Percentiles rank a stretch among this genome's conserved stretches.
Evolutionary conservation across 2,113 vertebrate genomes (phyloP).

Genomic region (Drymodes brunneopygia): DNA sequence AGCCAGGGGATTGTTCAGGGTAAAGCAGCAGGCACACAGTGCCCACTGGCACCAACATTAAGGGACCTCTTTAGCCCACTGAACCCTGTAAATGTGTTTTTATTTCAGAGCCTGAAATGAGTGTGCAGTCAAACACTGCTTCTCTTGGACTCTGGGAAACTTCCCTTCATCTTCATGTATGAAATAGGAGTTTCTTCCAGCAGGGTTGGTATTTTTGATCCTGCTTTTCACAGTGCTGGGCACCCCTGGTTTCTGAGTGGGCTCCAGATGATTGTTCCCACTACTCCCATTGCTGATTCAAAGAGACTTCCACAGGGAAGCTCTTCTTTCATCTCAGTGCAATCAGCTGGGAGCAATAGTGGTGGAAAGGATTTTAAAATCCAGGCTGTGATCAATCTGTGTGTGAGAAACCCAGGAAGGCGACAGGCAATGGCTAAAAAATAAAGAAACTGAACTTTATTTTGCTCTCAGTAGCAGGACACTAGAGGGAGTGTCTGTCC

Average conservation of each 20-base stretch:
- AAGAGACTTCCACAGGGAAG: background rate
- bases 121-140: background rate
- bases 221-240: background rate
- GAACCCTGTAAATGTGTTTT: background rate
- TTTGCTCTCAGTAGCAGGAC: background rate
- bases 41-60: background rate
- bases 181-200: background rate
- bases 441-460: background rate
- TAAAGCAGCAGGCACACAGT: background rate
- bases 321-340: background rate
- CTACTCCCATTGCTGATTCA: background rate
- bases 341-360: background rate
- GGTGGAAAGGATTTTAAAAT: background rate
- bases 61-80: background rate
- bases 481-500: conserved; percentile 38
- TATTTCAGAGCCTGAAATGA: background rate
- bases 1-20: background rate
- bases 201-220: background rate
- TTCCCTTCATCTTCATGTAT: background rate
- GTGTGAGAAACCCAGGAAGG: background rate
- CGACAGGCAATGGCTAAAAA: background rate
- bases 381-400: background rate
- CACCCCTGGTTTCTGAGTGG: background rate
- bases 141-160: background rate
- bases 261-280: background rate